These are phyloP conservation scores for Alloplasta piceator DNA, from an alignment of 2,888 invertebrate species.

Conservation along the genomic window DNA sequence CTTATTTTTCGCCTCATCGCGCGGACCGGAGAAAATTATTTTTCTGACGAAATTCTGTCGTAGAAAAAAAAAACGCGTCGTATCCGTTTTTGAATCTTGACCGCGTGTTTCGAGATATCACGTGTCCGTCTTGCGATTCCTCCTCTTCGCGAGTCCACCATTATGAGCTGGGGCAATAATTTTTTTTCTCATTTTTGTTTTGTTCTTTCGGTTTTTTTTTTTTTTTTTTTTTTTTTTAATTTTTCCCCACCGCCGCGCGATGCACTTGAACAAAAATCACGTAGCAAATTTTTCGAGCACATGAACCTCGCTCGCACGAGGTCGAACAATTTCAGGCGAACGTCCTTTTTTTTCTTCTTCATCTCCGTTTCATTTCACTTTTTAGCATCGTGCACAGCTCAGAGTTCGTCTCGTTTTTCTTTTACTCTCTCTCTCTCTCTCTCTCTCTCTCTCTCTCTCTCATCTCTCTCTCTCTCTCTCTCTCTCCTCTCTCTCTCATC, in stretches of 20 bases:
- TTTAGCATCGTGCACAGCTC: constrained; percentile 58
- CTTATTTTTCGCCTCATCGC: too few relatives aligned
- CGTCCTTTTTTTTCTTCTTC: constrained; percentile 34
- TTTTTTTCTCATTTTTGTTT: neutral
- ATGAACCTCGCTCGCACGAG: neutral
- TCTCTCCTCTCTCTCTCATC: constrained; percentile 53
- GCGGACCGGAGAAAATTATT: too few relatives aligned
- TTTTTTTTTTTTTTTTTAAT: constrained; percentile 25
- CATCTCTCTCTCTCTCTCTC: constrained; percentile 34
- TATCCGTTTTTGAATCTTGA: constrained; percentile 2
- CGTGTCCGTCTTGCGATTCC: neutral
- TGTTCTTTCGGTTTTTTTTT: neutral
- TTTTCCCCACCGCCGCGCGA: constrained; percentile 60
- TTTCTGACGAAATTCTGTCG: too few relatives aligned
- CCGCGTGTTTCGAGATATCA: neutral
- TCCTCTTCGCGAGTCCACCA: too few relatives aligned
- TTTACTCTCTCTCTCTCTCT: constrained; percentile 34
- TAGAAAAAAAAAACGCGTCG: too few relatives aligned
- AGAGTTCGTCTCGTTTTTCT: constrained; percentile 58
- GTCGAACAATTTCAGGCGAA: constrained; percentile 64
- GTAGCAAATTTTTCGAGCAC: constrained; percentile 38
- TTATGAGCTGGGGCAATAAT: neutral
- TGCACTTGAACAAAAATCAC: constrained; percentile 69
- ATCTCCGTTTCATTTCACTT: constrained; percentile 57
- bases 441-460: constrained; percentile 52